Evolutionary conservation across 2,113 vertebrate species (phyloP).

Genomic region (Epinephelus fuscoguttatus): DNA sequence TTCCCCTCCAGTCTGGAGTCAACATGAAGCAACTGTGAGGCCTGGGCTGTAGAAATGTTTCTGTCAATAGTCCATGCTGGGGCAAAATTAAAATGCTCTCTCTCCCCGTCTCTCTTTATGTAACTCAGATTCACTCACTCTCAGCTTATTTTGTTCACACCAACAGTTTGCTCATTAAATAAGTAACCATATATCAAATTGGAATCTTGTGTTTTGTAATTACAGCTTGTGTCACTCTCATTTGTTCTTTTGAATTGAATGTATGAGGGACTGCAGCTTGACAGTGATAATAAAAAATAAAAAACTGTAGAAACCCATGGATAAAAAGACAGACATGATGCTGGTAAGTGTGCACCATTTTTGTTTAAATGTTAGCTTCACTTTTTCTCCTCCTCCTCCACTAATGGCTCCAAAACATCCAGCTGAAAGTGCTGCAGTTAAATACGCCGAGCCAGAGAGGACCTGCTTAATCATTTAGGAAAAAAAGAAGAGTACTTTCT

Average conservation of each 20-base stretch:
- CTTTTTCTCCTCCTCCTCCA: constrained; percentile 48
- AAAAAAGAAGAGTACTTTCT: constrained; percentile 53
- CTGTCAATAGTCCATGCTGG: background rate
- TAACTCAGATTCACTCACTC: constrained; percentile 14
- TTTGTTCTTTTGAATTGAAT: constrained; percentile 51
- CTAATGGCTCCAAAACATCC: constrained; percentile 70
- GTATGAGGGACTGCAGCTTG: constrained; percentile 5
- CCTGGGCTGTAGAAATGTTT: background rate
- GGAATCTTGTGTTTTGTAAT: constrained; percentile 38
- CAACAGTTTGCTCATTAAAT: constrained; percentile 53
- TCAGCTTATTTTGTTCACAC: constrained; percentile 29
- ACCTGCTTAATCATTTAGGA: constrained; percentile 69
- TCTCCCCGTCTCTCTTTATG: background rate
- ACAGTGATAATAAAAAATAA: background rate
- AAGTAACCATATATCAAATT: constrained; percentile 46
- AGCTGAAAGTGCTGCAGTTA: constrained; percentile 57
- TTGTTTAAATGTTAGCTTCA: constrained; percentile 45
- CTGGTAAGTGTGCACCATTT: constrained; percentile 31
- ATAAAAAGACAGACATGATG: constrained; percentile 5
- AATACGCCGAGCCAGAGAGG: constrained; percentile 59
- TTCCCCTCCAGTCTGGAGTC: background rate
- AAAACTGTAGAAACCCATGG: background rate
- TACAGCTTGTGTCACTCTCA: constrained; percentile 30
- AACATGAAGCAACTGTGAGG: background rate
- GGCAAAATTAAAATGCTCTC: constrained; percentile 18